Conservation (phyloP, 2,888 invertebrate genomes). For the Melikaiella ostensackeni region DNA sequence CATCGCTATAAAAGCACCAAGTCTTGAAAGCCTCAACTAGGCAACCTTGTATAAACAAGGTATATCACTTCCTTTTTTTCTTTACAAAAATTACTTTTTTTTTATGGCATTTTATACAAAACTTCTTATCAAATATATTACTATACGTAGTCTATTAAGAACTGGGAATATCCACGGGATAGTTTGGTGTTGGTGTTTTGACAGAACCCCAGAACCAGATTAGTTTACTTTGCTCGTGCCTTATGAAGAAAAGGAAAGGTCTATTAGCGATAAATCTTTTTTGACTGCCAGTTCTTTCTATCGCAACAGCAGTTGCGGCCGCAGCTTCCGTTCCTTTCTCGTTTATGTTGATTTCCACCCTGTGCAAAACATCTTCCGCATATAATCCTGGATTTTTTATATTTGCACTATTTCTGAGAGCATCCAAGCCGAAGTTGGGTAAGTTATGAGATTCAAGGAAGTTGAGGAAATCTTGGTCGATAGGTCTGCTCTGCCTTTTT, state of each 20-base stretch:
- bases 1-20: not conserved
- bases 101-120: not conserved
- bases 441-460: conserved; percentile 60
- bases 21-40: conserved; percentile 2
- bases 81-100: not conserved
- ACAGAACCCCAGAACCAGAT: conserved; percentile 86
- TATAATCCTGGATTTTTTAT: conserved; percentile 81
- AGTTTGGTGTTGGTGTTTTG: conserved; percentile 79
- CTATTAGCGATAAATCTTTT: conserved; percentile 80
- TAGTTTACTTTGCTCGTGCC: conserved; percentile 82
- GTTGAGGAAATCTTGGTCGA: conserved; percentile 62
- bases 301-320: conserved; percentile 81
- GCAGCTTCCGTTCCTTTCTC: conserved; percentile 87
- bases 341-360: conserved; percentile 82
- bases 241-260: conserved; percentile 87
- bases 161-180: not conserved
- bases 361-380: conserved; percentile 83
- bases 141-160: not conserved
- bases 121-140: no score
- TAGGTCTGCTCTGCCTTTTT: conserved; percentile 61
- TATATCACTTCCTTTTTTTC: not conserved
- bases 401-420: conserved; percentile 69
- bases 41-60: not conserved
- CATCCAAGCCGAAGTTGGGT: conserved; percentile 67
- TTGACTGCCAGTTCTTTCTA: conserved; percentile 80